Conservation (phyloP, 1,140 invertebrate genomes). For the Neodiprion lecontei region DNA sequence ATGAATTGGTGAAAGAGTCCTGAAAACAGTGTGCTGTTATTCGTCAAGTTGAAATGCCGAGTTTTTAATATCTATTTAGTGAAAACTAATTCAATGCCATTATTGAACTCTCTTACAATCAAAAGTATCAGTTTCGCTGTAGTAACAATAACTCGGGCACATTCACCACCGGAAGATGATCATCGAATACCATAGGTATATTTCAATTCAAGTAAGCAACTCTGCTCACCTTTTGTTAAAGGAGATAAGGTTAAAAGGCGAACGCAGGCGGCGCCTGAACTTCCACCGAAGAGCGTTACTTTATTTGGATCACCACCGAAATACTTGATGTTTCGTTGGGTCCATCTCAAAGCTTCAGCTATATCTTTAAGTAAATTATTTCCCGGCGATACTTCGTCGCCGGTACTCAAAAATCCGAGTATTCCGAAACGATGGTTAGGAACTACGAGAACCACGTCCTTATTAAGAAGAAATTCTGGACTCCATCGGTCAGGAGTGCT, state of each 20-base stretch:
- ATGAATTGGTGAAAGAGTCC: background rate
- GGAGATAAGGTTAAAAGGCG: background rate
- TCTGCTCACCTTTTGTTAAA: background rate
- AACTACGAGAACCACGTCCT: background rate
- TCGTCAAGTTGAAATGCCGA: too few species aligned
- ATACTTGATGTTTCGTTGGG: background rate
- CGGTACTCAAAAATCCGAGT: background rate
- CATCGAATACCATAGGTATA: background rate
- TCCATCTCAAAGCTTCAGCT: background rate
- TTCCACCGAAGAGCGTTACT: background rate
- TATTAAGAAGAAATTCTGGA: background rate
- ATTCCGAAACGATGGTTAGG: background rate
- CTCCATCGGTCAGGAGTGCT: background rate
- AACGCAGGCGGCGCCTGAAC: background rate
- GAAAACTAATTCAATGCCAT: too few species aligned
- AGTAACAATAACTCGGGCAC: too few species aligned
- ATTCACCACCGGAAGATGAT: too few species aligned
- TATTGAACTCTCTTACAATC: background rate
- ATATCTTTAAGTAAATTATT: background rate
- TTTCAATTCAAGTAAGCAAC: too few species aligned
- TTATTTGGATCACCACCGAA: background rate
- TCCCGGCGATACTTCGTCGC: background rate
- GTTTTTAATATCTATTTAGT: too few species aligned
- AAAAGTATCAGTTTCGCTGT: background rate
- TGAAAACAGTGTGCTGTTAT: background rate